phyloP scores from a whole-genome alignment of 2,113 vertebrate species.

The Chamaetylas fuelleborni region DNA sequence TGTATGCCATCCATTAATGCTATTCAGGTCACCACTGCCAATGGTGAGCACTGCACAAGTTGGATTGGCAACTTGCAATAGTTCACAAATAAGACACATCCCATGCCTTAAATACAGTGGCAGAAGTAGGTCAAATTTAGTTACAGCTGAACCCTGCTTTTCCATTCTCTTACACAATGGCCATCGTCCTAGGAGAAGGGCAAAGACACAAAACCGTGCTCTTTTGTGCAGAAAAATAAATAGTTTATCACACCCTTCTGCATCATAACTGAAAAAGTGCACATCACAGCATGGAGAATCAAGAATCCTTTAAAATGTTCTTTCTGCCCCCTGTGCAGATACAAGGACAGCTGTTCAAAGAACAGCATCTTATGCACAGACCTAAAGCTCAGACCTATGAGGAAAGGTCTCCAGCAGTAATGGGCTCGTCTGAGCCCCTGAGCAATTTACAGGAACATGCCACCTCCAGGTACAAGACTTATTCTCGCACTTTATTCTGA shows the following conservation, averaged over 20 bases:
- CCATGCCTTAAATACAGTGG: neutral
- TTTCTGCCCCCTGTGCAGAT: neutral
- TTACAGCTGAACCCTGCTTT: neutral
- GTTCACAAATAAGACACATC: neutral
- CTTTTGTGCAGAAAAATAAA: neutral
- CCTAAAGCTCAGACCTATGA: neutral
- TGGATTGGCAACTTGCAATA: neutral
- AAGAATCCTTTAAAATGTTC: neutral
- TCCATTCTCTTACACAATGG: neutral
- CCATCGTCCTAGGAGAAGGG: neutral
- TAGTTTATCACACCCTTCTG: neutral
- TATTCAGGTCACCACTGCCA: neutral
- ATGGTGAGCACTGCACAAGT: accelerated
- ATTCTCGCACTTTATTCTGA: neutral
- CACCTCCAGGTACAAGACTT: neutral
- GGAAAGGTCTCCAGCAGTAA: neutral
- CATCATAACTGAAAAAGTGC: neutral
- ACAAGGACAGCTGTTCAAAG: neutral
- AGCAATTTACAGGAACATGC: neutral
- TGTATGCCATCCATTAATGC: too few species aligned
- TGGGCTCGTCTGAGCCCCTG: neutral
- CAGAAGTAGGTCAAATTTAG: neutral
- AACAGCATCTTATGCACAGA: neutral
- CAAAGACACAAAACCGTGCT: neutral
- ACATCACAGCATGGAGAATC: neutral